These are phyloP conservation scores for Lemur catta DNA, from an alignment of 2,797 vertebrate species.

Conservation along the genomic window DNA sequence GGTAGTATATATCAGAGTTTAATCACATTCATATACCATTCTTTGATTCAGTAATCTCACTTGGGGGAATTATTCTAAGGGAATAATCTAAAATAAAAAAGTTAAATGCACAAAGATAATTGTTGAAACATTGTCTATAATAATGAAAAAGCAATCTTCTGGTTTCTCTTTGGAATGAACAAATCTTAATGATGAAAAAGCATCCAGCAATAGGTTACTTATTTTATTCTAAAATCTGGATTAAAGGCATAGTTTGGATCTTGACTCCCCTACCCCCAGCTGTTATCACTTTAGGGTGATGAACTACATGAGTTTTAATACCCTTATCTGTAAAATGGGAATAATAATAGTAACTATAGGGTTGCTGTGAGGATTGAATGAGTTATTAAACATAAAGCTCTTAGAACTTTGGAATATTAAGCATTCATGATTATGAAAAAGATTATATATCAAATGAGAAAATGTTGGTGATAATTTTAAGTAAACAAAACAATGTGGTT, in stretches of 20 bases:
- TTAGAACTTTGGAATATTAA: constrained; percentile 36
- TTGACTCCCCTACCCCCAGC: background rate
- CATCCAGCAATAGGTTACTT: background rate
- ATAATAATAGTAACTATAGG: background rate
- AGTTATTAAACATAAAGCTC: constrained; percentile 25
- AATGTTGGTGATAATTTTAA: constrained; percentile 31
- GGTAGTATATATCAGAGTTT: background rate
- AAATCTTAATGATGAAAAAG: background rate
- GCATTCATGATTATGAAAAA: background rate
- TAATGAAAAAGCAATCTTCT: background rate
- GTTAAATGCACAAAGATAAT: background rate
- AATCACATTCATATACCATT: background rate
- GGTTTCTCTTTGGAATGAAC: background rate
- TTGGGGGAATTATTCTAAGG: background rate
- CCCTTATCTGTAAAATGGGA: background rate
- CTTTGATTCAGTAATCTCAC: constrained; percentile 14
- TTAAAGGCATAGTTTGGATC: background rate
- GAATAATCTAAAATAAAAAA: background rate
- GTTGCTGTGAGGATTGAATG: background rate
- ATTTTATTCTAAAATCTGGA: constrained; percentile 3
- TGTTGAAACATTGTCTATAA: background rate
- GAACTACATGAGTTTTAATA: background rate
- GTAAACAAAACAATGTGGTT: background rate
- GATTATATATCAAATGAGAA: background rate
- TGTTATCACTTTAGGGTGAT: background rate